Conservation (phyloP, 2,113 vertebrate genomes). For the Pseudopodoces humilis region DNA sequence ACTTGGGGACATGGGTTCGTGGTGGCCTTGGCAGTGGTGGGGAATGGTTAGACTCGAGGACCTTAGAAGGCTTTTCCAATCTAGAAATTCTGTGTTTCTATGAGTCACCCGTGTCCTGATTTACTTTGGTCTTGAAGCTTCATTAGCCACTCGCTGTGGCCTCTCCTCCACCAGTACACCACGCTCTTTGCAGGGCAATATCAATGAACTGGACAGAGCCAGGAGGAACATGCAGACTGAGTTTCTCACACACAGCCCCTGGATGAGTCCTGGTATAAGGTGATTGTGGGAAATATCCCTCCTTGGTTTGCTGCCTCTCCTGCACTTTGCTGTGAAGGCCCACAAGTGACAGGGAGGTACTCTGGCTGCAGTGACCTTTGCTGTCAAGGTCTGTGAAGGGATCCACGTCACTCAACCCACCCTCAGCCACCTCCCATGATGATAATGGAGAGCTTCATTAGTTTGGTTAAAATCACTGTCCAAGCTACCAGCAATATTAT, state of each 20-base stretch:
- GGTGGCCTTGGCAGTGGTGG: no score
- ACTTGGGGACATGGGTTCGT: background rate
- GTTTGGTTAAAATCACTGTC: background rate
- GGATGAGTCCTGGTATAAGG: background rate
- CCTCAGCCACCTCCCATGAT: background rate
- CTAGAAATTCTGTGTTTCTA: background rate
- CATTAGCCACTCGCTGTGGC: background rate
- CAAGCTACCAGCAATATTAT: background rate
- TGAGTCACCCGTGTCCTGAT: background rate
- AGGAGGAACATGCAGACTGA: background rate
- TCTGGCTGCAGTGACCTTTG: background rate
- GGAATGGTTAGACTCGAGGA: background rate
- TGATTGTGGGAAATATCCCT: background rate
- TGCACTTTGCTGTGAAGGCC: background rate
- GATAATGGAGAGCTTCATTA: background rate
- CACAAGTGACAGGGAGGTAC: background rate
- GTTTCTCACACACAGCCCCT: background rate
- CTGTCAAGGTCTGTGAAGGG: background rate
- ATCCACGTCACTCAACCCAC: background rate
- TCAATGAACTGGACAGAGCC: background rate
- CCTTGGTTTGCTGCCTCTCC: background rate
- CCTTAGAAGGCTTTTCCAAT: background rate
- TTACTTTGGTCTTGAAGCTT: background rate
- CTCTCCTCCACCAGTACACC: background rate
- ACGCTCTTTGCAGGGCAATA: background rate